Base-by-base conservation (phyloP, 2,797 vertebrate species). In the Graptemys geographica region DNA sequence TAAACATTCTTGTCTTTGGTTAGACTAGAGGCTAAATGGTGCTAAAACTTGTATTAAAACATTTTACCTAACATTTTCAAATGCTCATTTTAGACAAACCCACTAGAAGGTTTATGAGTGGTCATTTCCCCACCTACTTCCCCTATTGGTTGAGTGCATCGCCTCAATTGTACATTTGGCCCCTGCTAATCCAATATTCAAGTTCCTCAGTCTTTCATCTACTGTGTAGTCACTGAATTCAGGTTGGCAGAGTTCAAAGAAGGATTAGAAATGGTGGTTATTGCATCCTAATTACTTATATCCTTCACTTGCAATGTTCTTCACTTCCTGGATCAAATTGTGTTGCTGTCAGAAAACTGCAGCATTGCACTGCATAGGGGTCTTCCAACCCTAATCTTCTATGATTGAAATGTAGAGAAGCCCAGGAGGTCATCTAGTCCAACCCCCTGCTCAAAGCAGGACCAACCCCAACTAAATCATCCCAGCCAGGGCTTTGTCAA, bases 251-350 rank as follows among this genome's bases (percentile, higher is more conserved):
- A 1, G 3, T 94, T 94, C 93, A 3, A 52, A 83, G 37, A 79
- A 94, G 89, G 86, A 91, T 86, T 8, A 95, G 91, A 96, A 96
- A 31, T 92, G 94, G 87, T 97, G 93, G 95, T 92, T 89, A 44
- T 80, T 90, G 90, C 87, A 86, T 89, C 90, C 90, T 93, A 83
- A 91, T 88, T 93, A 94, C 89, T 96, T 93, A 88, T 87, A 86
- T 95, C 82, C 88, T 90, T 96, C 91, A 11, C 12, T 82, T 57
- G 5, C 49, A 87, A 59, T 9, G 53, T 93, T 94, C 89, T 52
- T 44, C 18, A 57, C n/a, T 91, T 90, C 37, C 65, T 93, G 41
- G 76, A 76, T 56, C 86, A 90, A 88, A 90, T 83, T 37, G 80
- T 69, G 79, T 44, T 81, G 59, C 31, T 49, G 52, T 56, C 86